A percentile compares a stretch with the other conserved stretches of the same genome.
phyloP scores from a whole-genome alignment of 2,888 invertebrate genomes.

The Bruchidius siliquastri region DNA sequence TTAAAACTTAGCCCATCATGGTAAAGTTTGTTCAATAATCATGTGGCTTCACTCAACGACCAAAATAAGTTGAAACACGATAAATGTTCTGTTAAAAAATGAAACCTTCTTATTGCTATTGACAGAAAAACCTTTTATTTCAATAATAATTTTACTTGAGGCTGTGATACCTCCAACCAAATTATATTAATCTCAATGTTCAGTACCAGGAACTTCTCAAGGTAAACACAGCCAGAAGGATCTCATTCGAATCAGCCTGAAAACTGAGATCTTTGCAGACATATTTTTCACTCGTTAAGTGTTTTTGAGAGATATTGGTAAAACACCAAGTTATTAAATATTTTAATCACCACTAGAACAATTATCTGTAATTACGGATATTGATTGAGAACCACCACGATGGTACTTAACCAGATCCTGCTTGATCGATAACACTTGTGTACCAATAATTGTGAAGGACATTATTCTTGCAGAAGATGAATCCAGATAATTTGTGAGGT shows the following conservation, averaged over 20 bases:
- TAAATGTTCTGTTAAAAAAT: no score
- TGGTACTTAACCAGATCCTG: not conserved
- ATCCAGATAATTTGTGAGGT: not conserved
- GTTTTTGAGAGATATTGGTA: not conserved
- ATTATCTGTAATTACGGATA: not conserved
- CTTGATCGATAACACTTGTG: not conserved
- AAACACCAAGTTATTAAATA: not conserved
- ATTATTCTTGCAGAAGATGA: not conserved
- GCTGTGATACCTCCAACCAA: no score
- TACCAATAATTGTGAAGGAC: not conserved
- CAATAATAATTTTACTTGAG: no score
- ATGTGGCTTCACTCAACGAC: no score
- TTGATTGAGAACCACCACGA: not conserved
- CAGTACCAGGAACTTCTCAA: not conserved
- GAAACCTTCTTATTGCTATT: no score
- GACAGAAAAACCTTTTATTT: no score
- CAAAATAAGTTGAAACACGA: no score
- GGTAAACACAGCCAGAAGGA: not conserved
- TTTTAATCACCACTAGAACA: not conserved
- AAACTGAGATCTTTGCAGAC: not conserved
- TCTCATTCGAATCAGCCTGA: not conserved
- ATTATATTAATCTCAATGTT: no score
- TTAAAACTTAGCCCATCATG: no score
- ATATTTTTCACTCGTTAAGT: not conserved
- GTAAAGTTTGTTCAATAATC: no score